Conservation (phyloP, 2,797 vertebrate genomes). For the Notamacropus eugenii region DNA sequence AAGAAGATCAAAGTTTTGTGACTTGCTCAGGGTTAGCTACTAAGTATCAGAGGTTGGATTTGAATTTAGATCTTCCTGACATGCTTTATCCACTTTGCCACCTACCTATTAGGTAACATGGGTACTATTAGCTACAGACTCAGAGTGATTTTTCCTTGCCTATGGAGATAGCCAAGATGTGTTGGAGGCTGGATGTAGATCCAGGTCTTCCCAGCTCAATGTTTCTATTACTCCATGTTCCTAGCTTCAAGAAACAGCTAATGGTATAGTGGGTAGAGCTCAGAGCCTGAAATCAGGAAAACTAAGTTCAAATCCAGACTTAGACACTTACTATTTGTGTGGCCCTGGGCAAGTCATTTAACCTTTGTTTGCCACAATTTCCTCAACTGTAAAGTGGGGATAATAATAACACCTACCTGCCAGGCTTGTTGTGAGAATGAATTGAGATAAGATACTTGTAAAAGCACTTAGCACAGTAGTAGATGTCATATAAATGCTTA, state of each 20-base stretch:
- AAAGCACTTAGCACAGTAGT: neutral
- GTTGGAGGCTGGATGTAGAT: neutral
- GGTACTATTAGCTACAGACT: neutral
- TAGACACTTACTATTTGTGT: neutral
- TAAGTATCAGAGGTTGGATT: neutral
- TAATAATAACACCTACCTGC: neutral
- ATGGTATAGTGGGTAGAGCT: neutral
- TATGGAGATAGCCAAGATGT: neutral
- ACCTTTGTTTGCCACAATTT: neutral
- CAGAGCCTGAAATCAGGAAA: neutral
- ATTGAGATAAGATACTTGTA: neutral
- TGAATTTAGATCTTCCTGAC: neutral
- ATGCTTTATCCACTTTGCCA: neutral
- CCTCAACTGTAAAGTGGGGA: neutral
- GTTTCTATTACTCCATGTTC: neutral
- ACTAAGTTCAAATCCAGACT: neutral
- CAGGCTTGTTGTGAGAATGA: neutral
- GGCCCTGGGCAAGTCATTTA: neutral
- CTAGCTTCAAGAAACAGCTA: neutral
- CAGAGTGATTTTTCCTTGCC: neutral
- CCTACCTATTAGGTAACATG: neutral
- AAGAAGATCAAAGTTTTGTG: neutral
- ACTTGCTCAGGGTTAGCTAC: neutral
- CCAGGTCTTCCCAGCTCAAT: neutral
- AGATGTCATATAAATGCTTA: neutral